Percentiles rank a stretch among this genome's conserved stretches.
phyloP scores from a whole-genome alignment of 2,797 vertebrate species.

The Myotis myotis region DNA sequence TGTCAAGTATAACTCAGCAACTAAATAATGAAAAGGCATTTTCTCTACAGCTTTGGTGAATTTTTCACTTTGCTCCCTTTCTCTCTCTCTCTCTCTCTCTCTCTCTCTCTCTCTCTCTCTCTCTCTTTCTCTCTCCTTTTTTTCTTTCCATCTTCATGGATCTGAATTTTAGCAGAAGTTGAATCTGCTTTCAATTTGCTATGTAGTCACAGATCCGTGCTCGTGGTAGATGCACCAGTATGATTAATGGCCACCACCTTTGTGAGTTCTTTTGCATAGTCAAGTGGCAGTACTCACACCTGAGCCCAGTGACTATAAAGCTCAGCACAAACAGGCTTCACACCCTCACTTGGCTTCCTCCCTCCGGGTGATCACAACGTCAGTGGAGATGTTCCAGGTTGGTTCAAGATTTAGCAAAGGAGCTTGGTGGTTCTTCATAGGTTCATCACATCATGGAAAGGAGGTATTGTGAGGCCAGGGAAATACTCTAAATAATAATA shows the following conservation, averaged over 20 bases:
- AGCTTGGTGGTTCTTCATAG: neutral
- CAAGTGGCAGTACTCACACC: accelerated
- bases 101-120: too few species aligned
- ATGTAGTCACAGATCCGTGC: neutral
- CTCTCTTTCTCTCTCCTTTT: neutral
- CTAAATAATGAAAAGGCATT: slow-evolving; percentile 17
- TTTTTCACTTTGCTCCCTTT: neutral
- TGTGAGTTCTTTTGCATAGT: neutral
- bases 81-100: too few species aligned
- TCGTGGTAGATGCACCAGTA: neutral
- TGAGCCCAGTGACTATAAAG: neutral
- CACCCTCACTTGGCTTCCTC: accelerated
- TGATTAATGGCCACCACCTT: neutral
- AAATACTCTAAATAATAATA: neutral
- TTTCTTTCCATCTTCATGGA: neutral
- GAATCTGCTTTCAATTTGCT: neutral
- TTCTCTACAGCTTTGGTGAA: neutral
- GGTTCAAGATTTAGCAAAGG: neutral
- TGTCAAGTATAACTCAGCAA: neutral
- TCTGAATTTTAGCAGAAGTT: neutral
- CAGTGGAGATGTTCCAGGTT: neutral
- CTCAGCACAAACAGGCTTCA: accelerated
- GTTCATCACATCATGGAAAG: neutral
- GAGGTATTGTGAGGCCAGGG: neutral
- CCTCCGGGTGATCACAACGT: accelerated